phyloP scores from a whole-genome alignment of 1,140 invertebrate genomes.

The Apis florea region DNA sequence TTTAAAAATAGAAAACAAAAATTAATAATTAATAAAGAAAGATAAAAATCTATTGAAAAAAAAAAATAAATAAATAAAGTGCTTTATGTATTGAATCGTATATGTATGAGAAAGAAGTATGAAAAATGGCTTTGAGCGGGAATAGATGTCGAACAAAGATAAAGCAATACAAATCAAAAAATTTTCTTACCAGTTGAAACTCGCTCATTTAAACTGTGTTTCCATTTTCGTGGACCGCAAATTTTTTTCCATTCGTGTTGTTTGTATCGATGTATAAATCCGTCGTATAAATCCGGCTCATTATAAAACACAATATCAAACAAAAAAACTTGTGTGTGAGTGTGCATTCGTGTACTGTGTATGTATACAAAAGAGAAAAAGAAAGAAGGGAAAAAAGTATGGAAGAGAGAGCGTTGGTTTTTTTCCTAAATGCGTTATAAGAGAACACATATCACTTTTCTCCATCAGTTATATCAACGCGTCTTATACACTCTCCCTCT shows the following conservation, averaged over 20 bases:
- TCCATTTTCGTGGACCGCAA: neutral
- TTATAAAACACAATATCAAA: conserved; percentile 31
- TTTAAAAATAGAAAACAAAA: neutral
- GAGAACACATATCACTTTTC: conserved; percentile 73
- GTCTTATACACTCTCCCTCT: conserved; percentile 35
- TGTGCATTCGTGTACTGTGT: neutral
- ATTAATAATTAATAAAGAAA: neutral
- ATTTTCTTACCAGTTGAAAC: neutral
- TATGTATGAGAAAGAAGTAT: neutral
- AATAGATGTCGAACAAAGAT: neutral
- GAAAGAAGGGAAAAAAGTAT: neutral
- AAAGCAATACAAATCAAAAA: neutral
- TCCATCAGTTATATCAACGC: conserved; percentile 25
- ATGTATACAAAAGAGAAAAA: neutral
- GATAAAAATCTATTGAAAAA: neutral
- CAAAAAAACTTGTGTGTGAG: conserved; percentile 9
- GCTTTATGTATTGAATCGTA: neutral
- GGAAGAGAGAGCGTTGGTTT: conserved; percentile 53
- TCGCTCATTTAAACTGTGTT: too few species aligned
- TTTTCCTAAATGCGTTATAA: conserved; percentile 58
- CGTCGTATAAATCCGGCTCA: neutral
- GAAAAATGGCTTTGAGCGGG: neutral
- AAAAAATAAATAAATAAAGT: neutral
- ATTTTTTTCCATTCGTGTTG: neutral
- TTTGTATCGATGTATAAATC: neutral